These are phyloP conservation scores for Anoplophora glabripennis DNA, from an alignment of 1,140 invertebrate species.

Conservation along the genomic window DNA sequence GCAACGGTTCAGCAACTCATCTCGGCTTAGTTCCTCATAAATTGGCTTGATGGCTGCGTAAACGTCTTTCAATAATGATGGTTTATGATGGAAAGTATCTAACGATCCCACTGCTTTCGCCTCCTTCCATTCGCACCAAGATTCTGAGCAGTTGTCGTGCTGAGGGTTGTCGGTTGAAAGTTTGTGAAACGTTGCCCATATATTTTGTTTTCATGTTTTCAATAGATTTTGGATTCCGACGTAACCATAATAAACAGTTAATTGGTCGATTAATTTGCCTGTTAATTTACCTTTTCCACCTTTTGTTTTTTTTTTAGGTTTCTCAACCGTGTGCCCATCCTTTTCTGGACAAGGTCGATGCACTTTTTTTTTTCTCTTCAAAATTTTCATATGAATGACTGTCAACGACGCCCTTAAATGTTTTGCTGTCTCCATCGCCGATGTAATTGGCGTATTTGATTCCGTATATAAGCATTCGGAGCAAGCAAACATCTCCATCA, in stretches of 20 bases:
- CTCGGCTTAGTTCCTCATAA: slow-evolving; percentile 27
- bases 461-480: neutral
- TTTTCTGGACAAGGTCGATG: slow-evolving; percentile 34
- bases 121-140: slow-evolving; percentile 41
- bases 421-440: slow-evolving; percentile 35
- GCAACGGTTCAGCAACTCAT: slow-evolving; percentile 26
- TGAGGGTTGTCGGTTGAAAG: slow-evolving; percentile 38
- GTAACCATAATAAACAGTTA: slow-evolving; percentile 37
- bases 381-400: too few relatives aligned
- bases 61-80: neutral
- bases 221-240: slow-evolving; percentile 33
- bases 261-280: slow-evolving; percentile 34
- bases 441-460: slow-evolving; percentile 34
- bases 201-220: too few relatives aligned
- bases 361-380: slow-evolving; percentile 31
- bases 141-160: slow-evolving; percentile 32
- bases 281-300: slow-evolving; percentile 15
- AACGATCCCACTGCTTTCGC: slow-evolving; percentile 26
- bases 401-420: too few relatives aligned
- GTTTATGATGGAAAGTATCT: slow-evolving; percentile 20
- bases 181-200: slow-evolving; percentile 43
- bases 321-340: slow-evolving; percentile 32
- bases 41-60: slow-evolving; percentile 29
- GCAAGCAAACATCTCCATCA: slow-evolving; percentile 4
- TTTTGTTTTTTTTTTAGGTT: slow-evolving; percentile 19